Evolutionary conservation across 2,797 vertebrate species (phyloP), one percentile per base, ranked within the genome.

Genomic region (Synaphobranchus kaupii): DNA sequence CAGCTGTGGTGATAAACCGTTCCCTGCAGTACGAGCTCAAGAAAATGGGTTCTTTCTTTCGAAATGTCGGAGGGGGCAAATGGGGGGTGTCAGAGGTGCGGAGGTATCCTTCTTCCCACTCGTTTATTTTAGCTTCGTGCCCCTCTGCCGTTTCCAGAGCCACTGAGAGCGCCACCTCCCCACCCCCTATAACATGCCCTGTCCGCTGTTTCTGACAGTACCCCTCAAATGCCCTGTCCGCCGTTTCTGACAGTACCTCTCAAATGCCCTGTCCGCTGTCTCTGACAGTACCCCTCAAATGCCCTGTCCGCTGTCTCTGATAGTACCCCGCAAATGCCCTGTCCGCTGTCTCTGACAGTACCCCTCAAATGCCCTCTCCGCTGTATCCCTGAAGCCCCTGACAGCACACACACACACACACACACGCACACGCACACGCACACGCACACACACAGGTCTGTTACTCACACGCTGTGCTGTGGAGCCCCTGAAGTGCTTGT

Each of bases 401-500:
- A 93, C 39, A 56, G 4, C 60, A n/a, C 60, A 66, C 60, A 25
- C 60, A 66, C 60, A 25, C 60, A 25, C 12, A 54, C 52, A 54
- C 52, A 9, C 52, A 7, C 52, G 8, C 52, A 8, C 52, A 7
- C 52, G 1, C 52, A 54, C 52, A 54, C 52, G 1, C 52, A 54
- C 52, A 54, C 52, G 1, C 28, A 94, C 92, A 91, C 95, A 92
- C 90, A 39, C 39, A 39, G 39, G 39, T 39, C 39, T 2, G 39
- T 39, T 39, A 39, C 98, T 95, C 93, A 97, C 96, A 0, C 97
- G 94, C 90, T 96, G 97, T 73, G 95, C 85, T 10, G 90, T 90
- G 0, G 92, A 83, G 78, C 96, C 89, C 2, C 95, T 94, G 91
- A 96, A 97, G 91, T 96, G 97, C 88, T 98, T 98, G 0, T 94